These are phyloP conservation scores for Megastigmus dorsalis DNA, from an alignment of 2,888 invertebrate species.

Conservation along the genomic window DNA sequence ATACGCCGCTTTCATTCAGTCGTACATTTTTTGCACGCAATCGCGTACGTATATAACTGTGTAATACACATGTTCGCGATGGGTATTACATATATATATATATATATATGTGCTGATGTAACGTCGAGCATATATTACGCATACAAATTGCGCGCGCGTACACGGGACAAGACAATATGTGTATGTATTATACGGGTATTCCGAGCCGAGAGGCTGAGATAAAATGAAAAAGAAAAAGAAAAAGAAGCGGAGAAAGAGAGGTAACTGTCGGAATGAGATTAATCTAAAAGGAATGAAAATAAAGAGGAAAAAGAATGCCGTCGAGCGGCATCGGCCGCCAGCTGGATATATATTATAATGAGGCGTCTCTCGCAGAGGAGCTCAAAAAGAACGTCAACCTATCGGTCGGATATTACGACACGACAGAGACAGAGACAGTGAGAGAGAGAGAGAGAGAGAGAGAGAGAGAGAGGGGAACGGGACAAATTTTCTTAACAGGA, in stretches of 20 bases:
- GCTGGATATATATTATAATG: background rate
- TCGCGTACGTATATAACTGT: background rate
- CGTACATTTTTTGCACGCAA: background rate
- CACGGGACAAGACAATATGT: constrained; percentile 8
- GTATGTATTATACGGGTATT: too few relatives aligned
- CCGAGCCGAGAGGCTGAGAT: too few relatives aligned
- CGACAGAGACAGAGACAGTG: too few relatives aligned
- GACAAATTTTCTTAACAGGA: constrained; percentile 14
- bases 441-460: too few relatives aligned
- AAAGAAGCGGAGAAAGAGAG: too few relatives aligned
- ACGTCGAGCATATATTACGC: constrained; percentile 11
- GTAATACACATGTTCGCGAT: too few relatives aligned
- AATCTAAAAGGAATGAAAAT: background rate
- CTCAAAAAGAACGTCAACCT: background rate
- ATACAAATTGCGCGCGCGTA: constrained; percentile 16
- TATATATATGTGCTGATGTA: constrained; percentile 36
- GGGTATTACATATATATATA: too few relatives aligned
- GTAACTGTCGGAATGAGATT: background rate
- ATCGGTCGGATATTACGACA: background rate
- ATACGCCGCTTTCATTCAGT: too few relatives aligned
- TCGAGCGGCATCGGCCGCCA: too few relatives aligned
- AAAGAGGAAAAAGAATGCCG: too few relatives aligned
- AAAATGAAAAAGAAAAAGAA: too few relatives aligned
- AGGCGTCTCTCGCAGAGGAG: background rate
- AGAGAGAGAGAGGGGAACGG: constrained; percentile 16